Evolutionary conservation across 2,888 invertebrate genomes (phyloP), one percentile per base, ranked within the genome.

Genomic region (Mactromeris polynyma): DNA sequence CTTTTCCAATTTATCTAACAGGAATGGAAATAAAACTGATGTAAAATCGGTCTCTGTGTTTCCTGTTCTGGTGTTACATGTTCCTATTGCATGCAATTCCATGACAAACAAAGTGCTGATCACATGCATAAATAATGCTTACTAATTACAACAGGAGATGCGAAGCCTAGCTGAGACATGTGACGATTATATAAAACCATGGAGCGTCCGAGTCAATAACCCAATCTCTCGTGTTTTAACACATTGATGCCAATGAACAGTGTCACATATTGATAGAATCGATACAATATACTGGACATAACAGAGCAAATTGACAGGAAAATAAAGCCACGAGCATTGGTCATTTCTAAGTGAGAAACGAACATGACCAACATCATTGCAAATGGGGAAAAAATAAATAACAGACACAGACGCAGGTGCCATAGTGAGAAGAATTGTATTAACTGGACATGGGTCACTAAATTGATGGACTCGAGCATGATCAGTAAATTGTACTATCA

Each of bases 61-160:
- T 84, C 84, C 78, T 78, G 78, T 77, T 78, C n/a, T 17, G 78
- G 84, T 54, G 33, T 78, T 84, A 51, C 78, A 84, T 54, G 42
- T 9, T 26, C 3, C 40, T 17, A 84, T 78, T 38, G 84, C 84
- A 84, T 84, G 84, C 38, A 7, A 36, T 51, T 21, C 33, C 31
- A 21, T 26, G 11, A 31, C 17, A 36, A 84, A 84, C 54, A 54
- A 31, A 83, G 87, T 83, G 40, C 17, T 21, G 42, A 42, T 82
- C 82, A 78, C 82, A 87, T 87, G 87, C 87, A 87, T 87, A 83
- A 87, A 87, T 87, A 83, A 87, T 87, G 40, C n/a, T 36, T 6
- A 87, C 83, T 87, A 87, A 87, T 87, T 83, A 83, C 46, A 51
- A n/a, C 6, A 51, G 51, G 78, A 77, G 54, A 54, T 84, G 33